phyloP scores from a whole-genome alignment of 2,797 vertebrate species.

The Pseudocheirus occidentalis region DNA sequence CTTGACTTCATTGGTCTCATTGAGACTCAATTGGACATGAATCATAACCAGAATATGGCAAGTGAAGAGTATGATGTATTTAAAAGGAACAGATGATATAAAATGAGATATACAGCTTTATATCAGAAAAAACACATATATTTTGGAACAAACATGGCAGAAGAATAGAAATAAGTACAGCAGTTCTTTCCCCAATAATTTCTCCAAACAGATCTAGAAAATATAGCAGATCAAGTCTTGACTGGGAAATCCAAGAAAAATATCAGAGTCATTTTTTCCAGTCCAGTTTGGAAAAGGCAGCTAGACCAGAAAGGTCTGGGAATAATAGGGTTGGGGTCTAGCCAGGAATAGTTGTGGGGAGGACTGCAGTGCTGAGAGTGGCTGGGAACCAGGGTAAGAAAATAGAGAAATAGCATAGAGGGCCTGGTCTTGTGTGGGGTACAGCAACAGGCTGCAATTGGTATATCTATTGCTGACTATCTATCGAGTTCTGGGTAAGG shows the following conservation, averaged over 20 bases:
- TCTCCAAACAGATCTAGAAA: not conserved
- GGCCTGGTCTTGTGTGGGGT: not conserved
- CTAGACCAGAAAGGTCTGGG: not conserved
- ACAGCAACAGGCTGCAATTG: not conserved
- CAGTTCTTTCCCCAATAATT: not conserved
- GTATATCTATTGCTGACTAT: not conserved
- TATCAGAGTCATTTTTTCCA: not conserved
- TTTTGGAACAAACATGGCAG: not conserved
- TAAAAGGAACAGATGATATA: not conserved
- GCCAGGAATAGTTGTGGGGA: not conserved
- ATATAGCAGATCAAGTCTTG: not conserved
- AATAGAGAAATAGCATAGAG: not conserved
- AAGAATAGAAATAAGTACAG: not conserved
- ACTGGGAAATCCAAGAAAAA: not conserved
- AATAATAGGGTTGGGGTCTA: not conserved
- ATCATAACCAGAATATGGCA: not conserved
- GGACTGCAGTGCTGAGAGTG: not conserved
- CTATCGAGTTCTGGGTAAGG: not conserved
- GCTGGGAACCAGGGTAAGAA: not conserved
- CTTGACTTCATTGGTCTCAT: not conserved
- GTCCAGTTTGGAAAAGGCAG: not conserved
- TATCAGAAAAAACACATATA: not conserved
- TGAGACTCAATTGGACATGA: not conserved
- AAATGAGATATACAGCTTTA: not conserved
- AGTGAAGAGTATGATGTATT: not conserved